A percentile compares a stretch with the other conserved stretches of the same genome.
Conservation (phyloP, 1,140 invertebrate species). For the Bombus waltoni region DNA sequence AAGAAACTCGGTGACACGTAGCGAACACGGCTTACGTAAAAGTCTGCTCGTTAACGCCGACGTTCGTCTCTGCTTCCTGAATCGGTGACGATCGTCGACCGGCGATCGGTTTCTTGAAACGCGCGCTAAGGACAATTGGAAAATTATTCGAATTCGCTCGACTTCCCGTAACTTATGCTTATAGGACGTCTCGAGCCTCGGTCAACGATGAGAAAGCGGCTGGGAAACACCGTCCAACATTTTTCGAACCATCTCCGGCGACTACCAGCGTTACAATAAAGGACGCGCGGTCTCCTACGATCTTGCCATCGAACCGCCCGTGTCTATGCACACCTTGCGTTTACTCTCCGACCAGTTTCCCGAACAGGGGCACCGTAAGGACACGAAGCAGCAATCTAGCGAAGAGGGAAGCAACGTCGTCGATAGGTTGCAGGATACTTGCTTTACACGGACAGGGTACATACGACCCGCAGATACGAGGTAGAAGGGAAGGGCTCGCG, state of each 20-base stretch:
- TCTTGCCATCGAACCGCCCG: not conserved
- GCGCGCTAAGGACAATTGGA: not conserved
- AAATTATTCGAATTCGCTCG: constrained; percentile 34
- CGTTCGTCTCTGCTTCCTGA: not conserved
- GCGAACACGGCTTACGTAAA: too few species aligned
- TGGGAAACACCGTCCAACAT: not conserved
- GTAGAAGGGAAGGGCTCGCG: constrained; percentile 55
- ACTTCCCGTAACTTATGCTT: not conserved
- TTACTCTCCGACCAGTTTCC: constrained; percentile 11
- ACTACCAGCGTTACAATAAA: not conserved
- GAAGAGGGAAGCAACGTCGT: not conserved
- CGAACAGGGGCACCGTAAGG: constrained; percentile 3
- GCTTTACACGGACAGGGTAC: constrained; percentile 27
- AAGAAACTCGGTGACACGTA: too few species aligned
- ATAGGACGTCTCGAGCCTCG: too few species aligned
- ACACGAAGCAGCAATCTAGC: not conserved
- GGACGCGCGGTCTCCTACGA: not conserved
- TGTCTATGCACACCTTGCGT: not conserved
- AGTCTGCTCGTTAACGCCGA: not conserved
- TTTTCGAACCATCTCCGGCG: not conserved
- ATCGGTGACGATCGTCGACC: not conserved
- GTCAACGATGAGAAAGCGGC: not conserved
- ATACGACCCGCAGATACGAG: constrained; percentile 54
- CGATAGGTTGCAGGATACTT: constrained; percentile 47
- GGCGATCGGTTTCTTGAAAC: not conserved